phyloP scores from a whole-genome alignment of 2,113 vertebrate species.

The Crotalus helleri region DNA sequence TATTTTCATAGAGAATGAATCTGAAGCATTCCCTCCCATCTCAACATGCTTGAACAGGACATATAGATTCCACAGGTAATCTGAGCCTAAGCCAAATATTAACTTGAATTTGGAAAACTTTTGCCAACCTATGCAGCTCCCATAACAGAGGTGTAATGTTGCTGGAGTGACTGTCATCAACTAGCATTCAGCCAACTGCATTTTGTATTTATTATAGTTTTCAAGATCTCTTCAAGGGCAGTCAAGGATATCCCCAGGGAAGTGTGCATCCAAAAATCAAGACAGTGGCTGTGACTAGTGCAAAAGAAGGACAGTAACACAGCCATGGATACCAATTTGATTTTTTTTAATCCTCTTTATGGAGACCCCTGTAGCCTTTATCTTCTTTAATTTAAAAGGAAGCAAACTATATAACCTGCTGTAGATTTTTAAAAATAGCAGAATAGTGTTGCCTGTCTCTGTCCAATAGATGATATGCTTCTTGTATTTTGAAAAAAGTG shows the following conservation, averaged over 20 bases:
- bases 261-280: neutral
- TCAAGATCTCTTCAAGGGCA: neutral
- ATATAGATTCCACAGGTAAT: neutral
- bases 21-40: neutral
- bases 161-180: neutral
- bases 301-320: neutral
- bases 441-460: conserved; percentile 1
- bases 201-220: neutral
- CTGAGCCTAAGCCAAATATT: neutral
- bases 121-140: neutral
- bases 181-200: neutral
- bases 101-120: neutral
- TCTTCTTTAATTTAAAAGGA: conserved; percentile 9
- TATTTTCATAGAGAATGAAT: neutral
- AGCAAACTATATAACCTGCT: neutral
- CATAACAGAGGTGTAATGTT: neutral
- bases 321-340: neutral
- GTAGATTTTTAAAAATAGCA: conserved; percentile 17
- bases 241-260: neutral
- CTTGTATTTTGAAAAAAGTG: conserved; percentile 25
- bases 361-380: neutral
- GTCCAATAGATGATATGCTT: conserved; percentile 1
- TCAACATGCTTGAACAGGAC: neutral
- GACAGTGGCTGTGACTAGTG: neutral
- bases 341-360: neutral